phyloP scores from a whole-genome alignment of 2,797 vertebrate species.

The Sebastes diploproa region DNA sequence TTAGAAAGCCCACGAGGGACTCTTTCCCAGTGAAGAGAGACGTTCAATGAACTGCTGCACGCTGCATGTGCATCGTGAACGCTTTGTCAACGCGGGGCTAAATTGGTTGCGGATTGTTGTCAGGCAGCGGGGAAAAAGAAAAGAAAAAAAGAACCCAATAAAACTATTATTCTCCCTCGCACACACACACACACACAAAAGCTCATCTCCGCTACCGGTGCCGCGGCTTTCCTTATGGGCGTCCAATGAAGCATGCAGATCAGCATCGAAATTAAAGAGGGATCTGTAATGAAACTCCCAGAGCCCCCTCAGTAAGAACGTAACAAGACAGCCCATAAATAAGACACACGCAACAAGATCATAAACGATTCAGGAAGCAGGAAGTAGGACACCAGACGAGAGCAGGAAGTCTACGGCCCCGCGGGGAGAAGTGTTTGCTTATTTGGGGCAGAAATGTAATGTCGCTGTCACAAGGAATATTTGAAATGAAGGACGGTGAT shows the following conservation, averaged over 20 bases:
- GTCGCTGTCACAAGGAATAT: slow-evolving; percentile 47
- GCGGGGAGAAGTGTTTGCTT: slow-evolving; percentile 16
- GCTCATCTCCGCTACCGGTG: slow-evolving; percentile 37
- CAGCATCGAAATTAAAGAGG: slow-evolving; percentile 66
- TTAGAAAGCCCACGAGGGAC: slow-evolving; percentile 68
- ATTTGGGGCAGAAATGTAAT: slow-evolving; percentile 38
- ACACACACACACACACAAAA: slow-evolving; percentile 14
- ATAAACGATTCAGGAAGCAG: slow-evolving; percentile 41
- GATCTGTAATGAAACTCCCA: slow-evolving; percentile 68
- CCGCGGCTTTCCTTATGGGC: slow-evolving; percentile 56
- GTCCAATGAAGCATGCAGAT: slow-evolving; percentile 68
- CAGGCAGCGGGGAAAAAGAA: slow-evolving; percentile 1
- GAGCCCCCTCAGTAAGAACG: slow-evolving; percentile 48
- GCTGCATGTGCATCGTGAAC: slow-evolving; percentile 23
- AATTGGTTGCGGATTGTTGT: slow-evolving; percentile 69
- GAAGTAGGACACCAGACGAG: slow-evolving; percentile 34
- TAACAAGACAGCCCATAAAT: slow-evolving; percentile 68
- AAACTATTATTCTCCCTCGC: slow-evolving; percentile 45
- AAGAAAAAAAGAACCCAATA: slow-evolving; percentile 16
- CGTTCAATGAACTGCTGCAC: slow-evolving; percentile 54
- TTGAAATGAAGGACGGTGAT: slow-evolving; percentile 10
- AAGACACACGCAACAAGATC: slow-evolving; percentile 60
- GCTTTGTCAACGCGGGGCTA: slow-evolving; percentile 44
- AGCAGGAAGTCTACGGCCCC: slow-evolving; percentile 34
- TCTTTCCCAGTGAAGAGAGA: slow-evolving; percentile 59